These are phyloP conservation scores for Gibbula magus DNA, from an alignment of 2,888 invertebrate species.

Conservation along the genomic window DNA sequence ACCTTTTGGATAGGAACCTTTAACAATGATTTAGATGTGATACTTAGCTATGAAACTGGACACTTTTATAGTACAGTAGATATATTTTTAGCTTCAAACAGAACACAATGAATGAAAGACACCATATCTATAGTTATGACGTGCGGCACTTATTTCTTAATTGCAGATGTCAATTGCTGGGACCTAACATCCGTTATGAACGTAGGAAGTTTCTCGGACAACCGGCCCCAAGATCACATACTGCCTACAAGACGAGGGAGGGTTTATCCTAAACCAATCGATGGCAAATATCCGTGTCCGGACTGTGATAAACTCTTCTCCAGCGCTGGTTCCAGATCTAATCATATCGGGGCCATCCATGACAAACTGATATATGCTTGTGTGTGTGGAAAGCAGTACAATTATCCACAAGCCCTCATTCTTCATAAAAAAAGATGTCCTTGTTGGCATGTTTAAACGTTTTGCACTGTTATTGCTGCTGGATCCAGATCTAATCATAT, in stretches of 20 bases:
- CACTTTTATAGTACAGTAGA: too few species aligned
- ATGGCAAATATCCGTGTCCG: background rate
- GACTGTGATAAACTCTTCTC: background rate
- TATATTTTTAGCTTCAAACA: too few species aligned
- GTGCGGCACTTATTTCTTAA: too few species aligned
- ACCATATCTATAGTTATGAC: too few species aligned
- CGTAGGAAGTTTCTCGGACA: too few species aligned
- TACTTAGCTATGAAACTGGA: too few species aligned
- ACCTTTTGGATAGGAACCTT: too few species aligned
- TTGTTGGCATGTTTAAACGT: background rate
- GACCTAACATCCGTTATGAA: too few species aligned
- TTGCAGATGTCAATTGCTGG: too few species aligned
- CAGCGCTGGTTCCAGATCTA: background rate
- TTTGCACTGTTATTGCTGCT: background rate
- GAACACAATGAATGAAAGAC: too few species aligned
- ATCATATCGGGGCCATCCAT: background rate
- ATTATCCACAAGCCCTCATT: background rate
- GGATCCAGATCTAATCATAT: background rate
- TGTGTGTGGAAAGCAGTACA: slow-evolving; percentile 1
- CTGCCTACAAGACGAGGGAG: background rate
- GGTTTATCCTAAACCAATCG: background rate
- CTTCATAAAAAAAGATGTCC: background rate
- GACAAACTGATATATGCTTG: background rate
- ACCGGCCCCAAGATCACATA: background rate
- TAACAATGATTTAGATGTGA: too few species aligned